Conservation (phyloP, 2,113 vertebrate genomes). For the Thymallus thymallus region DNA sequence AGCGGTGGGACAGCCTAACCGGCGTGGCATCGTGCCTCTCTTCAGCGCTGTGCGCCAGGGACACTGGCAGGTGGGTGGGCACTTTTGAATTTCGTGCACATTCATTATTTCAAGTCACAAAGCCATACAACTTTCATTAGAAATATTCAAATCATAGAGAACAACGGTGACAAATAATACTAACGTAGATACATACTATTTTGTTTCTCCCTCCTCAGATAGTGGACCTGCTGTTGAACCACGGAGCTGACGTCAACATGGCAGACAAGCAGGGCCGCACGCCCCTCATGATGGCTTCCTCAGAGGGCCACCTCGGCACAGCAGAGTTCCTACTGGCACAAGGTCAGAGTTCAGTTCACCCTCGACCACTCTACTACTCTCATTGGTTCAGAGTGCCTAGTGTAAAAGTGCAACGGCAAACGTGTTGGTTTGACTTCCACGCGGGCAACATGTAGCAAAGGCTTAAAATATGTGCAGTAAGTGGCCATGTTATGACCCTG, state of each 20-base stretch:
- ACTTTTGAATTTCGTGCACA: too few relatives aligned
- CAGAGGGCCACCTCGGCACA: slow-evolving; percentile 87
- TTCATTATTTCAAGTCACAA: too few relatives aligned
- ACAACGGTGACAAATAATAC: too few relatives aligned
- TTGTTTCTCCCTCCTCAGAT: slow-evolving; percentile 73
- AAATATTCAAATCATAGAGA: too few relatives aligned
- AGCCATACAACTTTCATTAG: too few relatives aligned
- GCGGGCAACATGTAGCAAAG: too few relatives aligned
- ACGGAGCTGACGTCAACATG: slow-evolving; percentile 90
- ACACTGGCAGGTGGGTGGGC: slow-evolving; percentile 85
- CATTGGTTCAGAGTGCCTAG: neutral
- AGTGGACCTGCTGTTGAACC: slow-evolving; percentile 86
- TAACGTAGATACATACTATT: too few relatives aligned
- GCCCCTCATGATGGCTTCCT: slow-evolving; percentile 92
- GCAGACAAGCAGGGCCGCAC: slow-evolving; percentile 93
- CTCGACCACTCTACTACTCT: neutral
- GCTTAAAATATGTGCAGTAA: too few relatives aligned
- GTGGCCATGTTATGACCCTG: neutral
- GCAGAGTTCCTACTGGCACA: slow-evolving; percentile 91
- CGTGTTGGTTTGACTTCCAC: too few relatives aligned
- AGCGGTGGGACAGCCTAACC: slow-evolving; percentile 83
- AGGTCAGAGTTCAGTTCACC: slow-evolving; percentile 69
- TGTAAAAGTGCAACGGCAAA: too few relatives aligned
- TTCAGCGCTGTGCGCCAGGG: slow-evolving; percentile 91
- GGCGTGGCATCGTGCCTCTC: slow-evolving; percentile 84